A percentile compares a stretch with the other conserved stretches of the same genome.
Conservation (phyloP, 2,113 vertebrate species). For the Lophura nycthemera region DNA sequence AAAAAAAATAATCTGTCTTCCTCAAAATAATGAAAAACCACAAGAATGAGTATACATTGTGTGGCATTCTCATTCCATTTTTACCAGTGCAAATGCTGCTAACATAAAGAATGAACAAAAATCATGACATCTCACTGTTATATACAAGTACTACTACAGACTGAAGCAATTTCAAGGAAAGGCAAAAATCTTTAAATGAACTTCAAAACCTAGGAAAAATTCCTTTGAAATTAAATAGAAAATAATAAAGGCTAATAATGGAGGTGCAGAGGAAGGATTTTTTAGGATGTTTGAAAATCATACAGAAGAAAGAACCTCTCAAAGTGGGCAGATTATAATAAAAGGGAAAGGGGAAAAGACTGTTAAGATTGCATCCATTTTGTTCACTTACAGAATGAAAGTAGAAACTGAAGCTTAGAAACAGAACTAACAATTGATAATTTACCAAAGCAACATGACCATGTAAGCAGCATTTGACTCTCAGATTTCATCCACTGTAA, state of each 20-base stretch:
- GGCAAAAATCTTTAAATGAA: background rate
- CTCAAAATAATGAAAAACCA: background rate
- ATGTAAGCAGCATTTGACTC: background rate
- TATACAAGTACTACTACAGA: background rate
- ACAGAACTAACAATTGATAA: background rate
- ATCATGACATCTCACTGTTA: background rate
- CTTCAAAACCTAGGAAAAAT: background rate
- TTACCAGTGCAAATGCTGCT: background rate
- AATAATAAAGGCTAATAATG: background rate
- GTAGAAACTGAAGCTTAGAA: background rate
- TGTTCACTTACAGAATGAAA: background rate
- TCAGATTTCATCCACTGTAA: background rate
- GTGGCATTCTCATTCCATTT: background rate
- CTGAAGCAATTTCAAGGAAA: background rate
- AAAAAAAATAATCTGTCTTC: background rate
- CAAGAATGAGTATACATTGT: background rate
- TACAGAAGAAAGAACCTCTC: background rate
- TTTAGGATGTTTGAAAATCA: background rate
- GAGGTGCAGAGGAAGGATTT: background rate
- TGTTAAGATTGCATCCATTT: background rate
- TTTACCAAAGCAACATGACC: background rate
- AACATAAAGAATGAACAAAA: background rate
- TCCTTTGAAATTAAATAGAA: background rate
- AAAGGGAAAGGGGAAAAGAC: too few species aligned
- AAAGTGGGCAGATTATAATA: background rate